These are phyloP conservation scores for Trogon melanurus DNA, from an alignment of 2,113 vertebrate species.

Conservation along the genomic window DNA sequence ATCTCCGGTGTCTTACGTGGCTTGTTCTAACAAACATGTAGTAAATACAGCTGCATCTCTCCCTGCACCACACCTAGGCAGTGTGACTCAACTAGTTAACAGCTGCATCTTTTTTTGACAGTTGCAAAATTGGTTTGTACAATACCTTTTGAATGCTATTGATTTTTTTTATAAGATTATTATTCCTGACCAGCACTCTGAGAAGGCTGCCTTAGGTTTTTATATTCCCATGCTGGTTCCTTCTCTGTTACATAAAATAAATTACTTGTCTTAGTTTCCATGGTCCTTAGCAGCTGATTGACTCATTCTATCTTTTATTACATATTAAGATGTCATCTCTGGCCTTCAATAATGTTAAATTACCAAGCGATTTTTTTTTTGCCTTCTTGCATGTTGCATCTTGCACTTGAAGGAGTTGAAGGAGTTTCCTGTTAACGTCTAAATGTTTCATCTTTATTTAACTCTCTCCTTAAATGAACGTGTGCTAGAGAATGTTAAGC, in stretches of 20 bases:
- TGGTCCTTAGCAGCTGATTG: not conserved
- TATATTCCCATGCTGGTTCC: not conserved
- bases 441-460: not conserved
- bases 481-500: not conserved
- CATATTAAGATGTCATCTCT: not conserved
- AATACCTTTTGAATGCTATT: not conserved
- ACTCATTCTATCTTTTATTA: not conserved
- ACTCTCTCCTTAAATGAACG: not conserved
- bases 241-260: not conserved
- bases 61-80: not conserved
- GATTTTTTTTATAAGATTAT: not conserved
- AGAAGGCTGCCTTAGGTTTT: not conserved
- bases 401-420: not conserved
- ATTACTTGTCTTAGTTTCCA: not conserved
- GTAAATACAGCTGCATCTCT: not conserved
- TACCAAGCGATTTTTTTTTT: not conserved
- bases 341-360: not conserved
- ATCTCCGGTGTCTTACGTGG: not conserved
- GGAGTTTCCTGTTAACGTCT: not conserved
- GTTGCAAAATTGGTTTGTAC: not conserved
- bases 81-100: not conserved
- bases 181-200: not conserved
- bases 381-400: not conserved
- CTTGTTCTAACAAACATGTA: not conserved
- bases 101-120: not conserved